Evolutionary conservation across 2,797 vertebrate genomes (phyloP), one percentile per base, ranked within the genome.

Genomic region (Apogon talboti): DNA sequence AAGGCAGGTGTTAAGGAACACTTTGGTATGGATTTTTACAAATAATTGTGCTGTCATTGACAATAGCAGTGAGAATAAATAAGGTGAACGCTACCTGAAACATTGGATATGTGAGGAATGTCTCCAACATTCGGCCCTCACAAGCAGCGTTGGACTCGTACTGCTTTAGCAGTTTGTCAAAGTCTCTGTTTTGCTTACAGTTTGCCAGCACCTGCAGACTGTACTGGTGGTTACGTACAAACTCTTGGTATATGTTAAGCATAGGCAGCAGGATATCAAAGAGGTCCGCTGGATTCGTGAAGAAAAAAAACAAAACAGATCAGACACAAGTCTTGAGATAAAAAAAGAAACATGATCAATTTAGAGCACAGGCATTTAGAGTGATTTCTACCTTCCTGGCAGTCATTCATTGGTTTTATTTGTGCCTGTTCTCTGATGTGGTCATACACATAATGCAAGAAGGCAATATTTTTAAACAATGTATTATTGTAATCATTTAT

Each of bases 171-270:
- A 98, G 95, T 81, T 98, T 98, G 94, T 98, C 96, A 65, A 98
- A 98, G 92, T 97, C 96, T 73, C 96, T 81, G 92, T 98, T 98
- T 92, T 98, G 96, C 76, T 98, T 98, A 70, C 96, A 98, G 91
- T 96, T 97, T 58, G 96, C 96, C 69, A 98, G 93, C 2, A 98
- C 96, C 92, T 98, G 96, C 55, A 98, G 95, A 72, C 96, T 98
- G 82, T 97, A 98, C 67, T 98, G 96, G 81, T 98, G 96, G 91
- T 98, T 98, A 8, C 96, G 91, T 76, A 98, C 96, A 93, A 98
- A 98, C 93, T 98, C 96, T 93, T 97, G 96, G 89, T 98, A 98
- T 80, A 98, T 98, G 89, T 97, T 98, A 87, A 98, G 88, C 96
- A 97, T 98, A 13, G 96, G 96, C 75, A 97, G 93, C 67, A 97